Conservation (phyloP, 2,797 vertebrate genomes). For the Allobates femoralis region DNA sequence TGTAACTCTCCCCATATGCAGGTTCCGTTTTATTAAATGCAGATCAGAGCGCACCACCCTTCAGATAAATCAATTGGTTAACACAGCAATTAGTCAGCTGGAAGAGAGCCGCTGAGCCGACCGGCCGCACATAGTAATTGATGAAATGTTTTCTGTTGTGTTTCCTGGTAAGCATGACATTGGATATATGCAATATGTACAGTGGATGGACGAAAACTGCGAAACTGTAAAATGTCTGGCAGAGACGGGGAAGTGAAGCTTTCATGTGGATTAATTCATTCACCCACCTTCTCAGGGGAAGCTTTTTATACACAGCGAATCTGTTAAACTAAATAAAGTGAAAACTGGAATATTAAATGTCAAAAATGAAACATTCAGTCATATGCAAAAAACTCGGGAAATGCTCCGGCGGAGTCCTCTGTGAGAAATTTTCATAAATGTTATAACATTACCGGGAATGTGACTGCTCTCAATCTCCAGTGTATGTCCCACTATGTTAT, state of each 20-base stretch:
- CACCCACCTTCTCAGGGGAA: conserved; percentile 19
- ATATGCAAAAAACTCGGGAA: neutral
- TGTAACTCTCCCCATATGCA: neutral
- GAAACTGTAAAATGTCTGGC: conserved; percentile 40
- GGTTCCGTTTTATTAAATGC: conserved; percentile 44
- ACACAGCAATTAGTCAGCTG: conserved; percentile 45
- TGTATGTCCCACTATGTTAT: neutral
- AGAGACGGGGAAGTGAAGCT: conserved; percentile 15
- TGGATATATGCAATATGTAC: conserved; percentile 6
- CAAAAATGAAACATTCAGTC: conserved; percentile 26
- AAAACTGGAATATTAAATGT: conserved; percentile 27
- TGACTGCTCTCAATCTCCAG: neutral
- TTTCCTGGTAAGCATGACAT: conserved; percentile 32
- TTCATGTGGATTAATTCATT: conserved; percentile 45
- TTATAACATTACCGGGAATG: neutral
- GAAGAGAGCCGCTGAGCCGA: conserved; percentile 17
- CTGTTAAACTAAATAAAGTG: conserved; percentile 35
- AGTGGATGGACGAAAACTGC: conserved; percentile 33
- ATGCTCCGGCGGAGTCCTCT: neutral
- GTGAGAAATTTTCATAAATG: conserved; percentile 10
- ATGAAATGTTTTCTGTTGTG: conserved; percentile 33
- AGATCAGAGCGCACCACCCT: conserved; percentile 52
- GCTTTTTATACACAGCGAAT: conserved; percentile 16
- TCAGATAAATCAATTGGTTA: conserved; percentile 54
- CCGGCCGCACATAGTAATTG: conserved; percentile 40